Base-by-base conservation (phyloP, 2,888 invertebrate species). In the Acanthococcus lagerstroemiae region DNA sequence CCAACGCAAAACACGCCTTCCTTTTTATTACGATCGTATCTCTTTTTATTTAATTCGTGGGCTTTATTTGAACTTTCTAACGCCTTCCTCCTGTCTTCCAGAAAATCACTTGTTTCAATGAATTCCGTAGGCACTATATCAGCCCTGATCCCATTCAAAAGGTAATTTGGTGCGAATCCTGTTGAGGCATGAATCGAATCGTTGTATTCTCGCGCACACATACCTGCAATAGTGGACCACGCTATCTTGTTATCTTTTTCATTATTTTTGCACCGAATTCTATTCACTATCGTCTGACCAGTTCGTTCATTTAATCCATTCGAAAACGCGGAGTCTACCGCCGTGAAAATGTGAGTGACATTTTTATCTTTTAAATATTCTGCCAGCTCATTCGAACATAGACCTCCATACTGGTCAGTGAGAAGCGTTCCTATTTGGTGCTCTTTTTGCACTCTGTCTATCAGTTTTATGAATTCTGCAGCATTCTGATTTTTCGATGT, bases 401-500 rank as follows among this genome's bases (percentile, higher is more conserved):
- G 6, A 6, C 48, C 48, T n/a, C n/a, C 19, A 48, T 48, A 48
- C 19, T 48, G 48, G 17, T 9, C 48, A 15, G 48, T 17, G 6
- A 37, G 37, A 37, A 9, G 6, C 37, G 37, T 37, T 6, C 6
- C 37, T 67, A 67, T 45, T 52, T 67, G 46, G 0, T 56, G 48
- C 6, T 9, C 26, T 48, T 65, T 24, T 27, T 3, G 15, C 5
- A 19, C 17, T n/a, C 27, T 46, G 2, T 50, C 37, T 9, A 66
- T 9, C 58, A 72, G 55, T 68, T 71, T 72, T 19, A 73, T 70
- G 48, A 73, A 72, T 63, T 73, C 71, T n/a, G 69, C 68, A 17
- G 71, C 69, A 26, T 17, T 68, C 67, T 73, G 71, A 17, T 69
- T 71, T 56, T 69, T 72, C 50, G 72, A 72, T 21, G 72, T 72